Conservation (phyloP, 2,113 vertebrate species). For the Hyperopisus bebe region DNA sequence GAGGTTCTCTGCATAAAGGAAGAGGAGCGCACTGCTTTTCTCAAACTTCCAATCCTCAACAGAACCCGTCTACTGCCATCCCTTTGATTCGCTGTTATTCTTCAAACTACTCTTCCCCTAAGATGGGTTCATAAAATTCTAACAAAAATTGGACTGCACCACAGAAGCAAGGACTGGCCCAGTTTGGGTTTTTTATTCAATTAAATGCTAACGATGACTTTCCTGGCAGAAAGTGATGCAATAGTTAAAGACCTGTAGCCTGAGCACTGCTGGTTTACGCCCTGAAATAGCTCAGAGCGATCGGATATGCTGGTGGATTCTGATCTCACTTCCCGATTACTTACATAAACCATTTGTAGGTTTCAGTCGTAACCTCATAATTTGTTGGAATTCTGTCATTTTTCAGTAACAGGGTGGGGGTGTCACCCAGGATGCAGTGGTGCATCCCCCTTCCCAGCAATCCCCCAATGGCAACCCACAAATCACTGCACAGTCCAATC, state of each 20-base stretch:
- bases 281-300: not conserved
- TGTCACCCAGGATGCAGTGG: not conserved
- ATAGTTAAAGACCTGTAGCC: not conserved
- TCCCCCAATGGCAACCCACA: not conserved
- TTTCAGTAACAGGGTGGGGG: not conserved
- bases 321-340: not conserved
- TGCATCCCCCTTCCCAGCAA: not conserved
- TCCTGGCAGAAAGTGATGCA: not conserved
- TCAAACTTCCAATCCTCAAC: not conserved
- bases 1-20: not conserved
- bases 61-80: not conserved
- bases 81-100: not conserved
- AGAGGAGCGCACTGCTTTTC: not conserved
- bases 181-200: not conserved
- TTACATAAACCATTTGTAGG: not conserved
- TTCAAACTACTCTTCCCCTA: not conserved
- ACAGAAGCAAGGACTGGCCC: not conserved
- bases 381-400: not conserved
- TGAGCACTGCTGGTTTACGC: not conserved
- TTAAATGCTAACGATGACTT: not conserved
- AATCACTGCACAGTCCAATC: not conserved
- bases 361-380: not conserved
- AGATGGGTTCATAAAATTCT: not conserved
- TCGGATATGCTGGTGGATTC: not conserved
- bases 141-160: not conserved